Percentiles rank a stretch among this genome's conserved stretches.
phyloP scores from a whole-genome alignment of 2,797 vertebrate species.

The Acanthurus lineatus region DNA sequence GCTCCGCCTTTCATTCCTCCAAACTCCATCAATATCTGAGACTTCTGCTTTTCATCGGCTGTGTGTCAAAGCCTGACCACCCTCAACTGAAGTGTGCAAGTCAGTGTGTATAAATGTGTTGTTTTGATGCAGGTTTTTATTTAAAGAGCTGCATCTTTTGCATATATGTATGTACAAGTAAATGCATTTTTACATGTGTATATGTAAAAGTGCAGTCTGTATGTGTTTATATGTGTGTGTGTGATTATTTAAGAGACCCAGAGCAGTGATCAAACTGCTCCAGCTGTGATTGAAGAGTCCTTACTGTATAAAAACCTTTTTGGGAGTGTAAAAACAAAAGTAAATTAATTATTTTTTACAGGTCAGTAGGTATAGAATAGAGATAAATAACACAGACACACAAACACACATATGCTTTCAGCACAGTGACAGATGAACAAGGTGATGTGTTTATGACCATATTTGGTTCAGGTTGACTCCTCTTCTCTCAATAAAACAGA shows the following conservation, averaged over 20 bases:
- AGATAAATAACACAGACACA: slow-evolving; percentile 16
- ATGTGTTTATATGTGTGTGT: slow-evolving; percentile 16
- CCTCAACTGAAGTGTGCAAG: slow-evolving; percentile 20
- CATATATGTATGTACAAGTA: not conserved
- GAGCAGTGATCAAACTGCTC: slow-evolving; percentile 16
- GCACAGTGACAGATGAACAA: slow-evolving; percentile 12
- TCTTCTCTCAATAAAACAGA: slow-evolving; percentile 45
- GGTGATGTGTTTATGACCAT: slow-evolving; percentile 45
- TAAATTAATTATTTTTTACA: slow-evolving; percentile 27
- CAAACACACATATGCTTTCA: slow-evolving; percentile 8
- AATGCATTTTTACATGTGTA: not conserved
- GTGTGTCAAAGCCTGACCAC: slow-evolving; percentile 46
- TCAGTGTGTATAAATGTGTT: slow-evolving; percentile 14
- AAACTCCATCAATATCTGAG: slow-evolving; percentile 45
- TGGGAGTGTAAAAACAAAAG: slow-evolving; percentile 12
- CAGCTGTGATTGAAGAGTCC: not conserved
- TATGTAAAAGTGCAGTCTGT: too few species aligned
- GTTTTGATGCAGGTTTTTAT: not conserved
- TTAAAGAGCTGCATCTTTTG: not conserved
- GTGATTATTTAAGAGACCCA: not conserved
- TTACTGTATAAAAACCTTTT: not conserved
- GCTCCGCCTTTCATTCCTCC: slow-evolving; percentile 46
- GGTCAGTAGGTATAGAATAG: not conserved
- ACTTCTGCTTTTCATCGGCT: slow-evolving; percentile 50
- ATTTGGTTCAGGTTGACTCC: slow-evolving; percentile 44